phyloP scores from a whole-genome alignment of 2,797 vertebrate genomes.

The Tragopan temminckii region DNA sequence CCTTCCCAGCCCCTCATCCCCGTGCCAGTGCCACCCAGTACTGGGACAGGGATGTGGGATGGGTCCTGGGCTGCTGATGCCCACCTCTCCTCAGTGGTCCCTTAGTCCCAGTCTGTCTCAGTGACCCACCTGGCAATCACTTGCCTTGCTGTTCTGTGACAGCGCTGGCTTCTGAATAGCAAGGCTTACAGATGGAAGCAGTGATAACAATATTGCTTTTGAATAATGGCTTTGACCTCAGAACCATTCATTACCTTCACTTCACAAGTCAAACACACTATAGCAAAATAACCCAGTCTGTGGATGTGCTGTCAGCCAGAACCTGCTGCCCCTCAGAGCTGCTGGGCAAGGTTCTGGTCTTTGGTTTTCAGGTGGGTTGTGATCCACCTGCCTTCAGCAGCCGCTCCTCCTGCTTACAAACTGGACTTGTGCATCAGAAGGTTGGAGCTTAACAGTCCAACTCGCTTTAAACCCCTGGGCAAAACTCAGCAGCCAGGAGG shows the following conservation, averaged over 20 bases:
- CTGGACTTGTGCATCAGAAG: not conserved
- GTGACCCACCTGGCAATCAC: not conserved
- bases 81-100: fast-evolving
- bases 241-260: not conserved
- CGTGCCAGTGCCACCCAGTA: not conserved
- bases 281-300: not conserved
- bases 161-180: not conserved
- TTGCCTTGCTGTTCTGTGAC: not conserved
- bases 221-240: not conserved
- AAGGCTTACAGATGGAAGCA: not conserved
- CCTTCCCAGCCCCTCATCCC: not conserved
- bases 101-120: not conserved
- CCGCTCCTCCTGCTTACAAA: not conserved
- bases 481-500: not conserved
- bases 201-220: not conserved
- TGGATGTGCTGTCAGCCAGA: not conserved
- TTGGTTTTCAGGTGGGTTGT: not conserved
- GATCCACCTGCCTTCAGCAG: not conserved
- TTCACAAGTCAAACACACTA: not conserved
- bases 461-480: constrained; percentile 12
- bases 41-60: not conserved
- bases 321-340: constrained; percentile 1
- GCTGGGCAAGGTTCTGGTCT: not conserved
- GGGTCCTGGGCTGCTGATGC: not conserved
- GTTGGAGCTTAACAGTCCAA: constrained; percentile 2